Percentiles rank a stretch among this genome's conserved stretches.
These are phyloP conservation scores for Neodontobutis hainanensis DNA, from an alignment of 2,113 vertebrate species.

Conservation along the genomic window DNA sequence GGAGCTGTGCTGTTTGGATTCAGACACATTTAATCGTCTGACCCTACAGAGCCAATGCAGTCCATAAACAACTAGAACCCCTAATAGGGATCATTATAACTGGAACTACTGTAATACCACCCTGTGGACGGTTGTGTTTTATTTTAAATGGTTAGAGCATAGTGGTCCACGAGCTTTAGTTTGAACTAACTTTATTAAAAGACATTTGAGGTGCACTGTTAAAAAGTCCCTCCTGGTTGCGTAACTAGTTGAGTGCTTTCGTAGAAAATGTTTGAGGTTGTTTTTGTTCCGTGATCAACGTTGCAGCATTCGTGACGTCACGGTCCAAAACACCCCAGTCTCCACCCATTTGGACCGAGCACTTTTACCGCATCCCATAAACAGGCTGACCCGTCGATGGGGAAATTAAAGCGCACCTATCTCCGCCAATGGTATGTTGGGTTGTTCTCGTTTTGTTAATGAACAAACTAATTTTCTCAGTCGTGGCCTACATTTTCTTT, in stretches of 20 bases:
- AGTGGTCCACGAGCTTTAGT: too few relatives aligned
- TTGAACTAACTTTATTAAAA: too few relatives aligned
- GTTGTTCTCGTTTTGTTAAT: background rate
- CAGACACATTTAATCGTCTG: too few relatives aligned
- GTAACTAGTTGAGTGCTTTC: background rate
- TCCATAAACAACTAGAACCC: too few relatives aligned
- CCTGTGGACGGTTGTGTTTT: too few relatives aligned
- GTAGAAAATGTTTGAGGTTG: background rate
- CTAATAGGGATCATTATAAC: too few relatives aligned
- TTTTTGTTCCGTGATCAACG: constrained; percentile 2
- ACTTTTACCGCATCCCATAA: background rate
- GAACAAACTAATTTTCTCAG: background rate
- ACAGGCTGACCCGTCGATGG: background rate
- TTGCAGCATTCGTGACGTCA: constrained; percentile 5
- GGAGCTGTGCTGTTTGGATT: too few relatives aligned
- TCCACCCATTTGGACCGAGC: background rate
- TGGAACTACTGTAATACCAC: too few relatives aligned
- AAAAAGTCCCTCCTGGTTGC: background rate
- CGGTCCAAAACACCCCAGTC: background rate
- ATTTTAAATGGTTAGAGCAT: too few relatives aligned
- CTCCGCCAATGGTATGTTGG: background rate
- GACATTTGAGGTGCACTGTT: too few relatives aligned
- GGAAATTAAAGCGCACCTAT: background rate
- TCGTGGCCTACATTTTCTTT: background rate
- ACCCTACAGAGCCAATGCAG: too few relatives aligned